Conservation (phyloP, 2,113 vertebrate genomes). For the Synodontis membranacea region DNA sequence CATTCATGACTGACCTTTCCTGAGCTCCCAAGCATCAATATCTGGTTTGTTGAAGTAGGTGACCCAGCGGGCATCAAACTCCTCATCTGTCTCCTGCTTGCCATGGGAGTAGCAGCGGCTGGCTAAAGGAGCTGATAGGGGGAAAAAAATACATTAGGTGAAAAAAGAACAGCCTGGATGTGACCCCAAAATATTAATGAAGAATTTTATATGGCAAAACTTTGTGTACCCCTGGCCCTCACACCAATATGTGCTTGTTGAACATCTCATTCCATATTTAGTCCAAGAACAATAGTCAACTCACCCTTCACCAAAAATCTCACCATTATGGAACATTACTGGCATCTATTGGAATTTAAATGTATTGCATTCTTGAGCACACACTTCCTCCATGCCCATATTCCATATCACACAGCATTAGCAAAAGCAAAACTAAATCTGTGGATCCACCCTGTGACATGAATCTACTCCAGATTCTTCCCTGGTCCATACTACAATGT, state of each 20-base stretch:
- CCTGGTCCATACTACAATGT: no score
- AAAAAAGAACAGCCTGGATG: neutral
- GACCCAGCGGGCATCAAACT: constrained; percentile 98
- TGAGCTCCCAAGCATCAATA: constrained; percentile 96
- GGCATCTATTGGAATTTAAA: no score
- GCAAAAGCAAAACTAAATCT: no score
- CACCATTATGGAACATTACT: no score
- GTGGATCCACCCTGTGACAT: no score
- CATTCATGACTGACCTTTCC: constrained; percentile 79
- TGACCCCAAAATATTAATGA: neutral
- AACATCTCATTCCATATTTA: neutral
- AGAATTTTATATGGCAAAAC: neutral
- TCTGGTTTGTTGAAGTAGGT: constrained; percentile 96
- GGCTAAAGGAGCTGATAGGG: constrained; percentile 74
- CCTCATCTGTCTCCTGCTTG: constrained; percentile 91
- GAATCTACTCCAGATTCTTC: no score
- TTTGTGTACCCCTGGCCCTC: neutral
- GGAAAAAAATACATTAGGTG: neutral
- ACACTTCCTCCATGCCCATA: no score
- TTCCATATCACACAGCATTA: no score
- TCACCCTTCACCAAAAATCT: no score
- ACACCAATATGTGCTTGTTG: neutral
- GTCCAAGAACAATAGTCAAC: no score
- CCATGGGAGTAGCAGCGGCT: constrained; percentile 89
- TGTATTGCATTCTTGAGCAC: no score